Evolutionary conservation across 2,888 invertebrate species (phyloP), one percentile per base, ranked within the genome.

Genomic region (Pomacea canaliculata): DNA sequence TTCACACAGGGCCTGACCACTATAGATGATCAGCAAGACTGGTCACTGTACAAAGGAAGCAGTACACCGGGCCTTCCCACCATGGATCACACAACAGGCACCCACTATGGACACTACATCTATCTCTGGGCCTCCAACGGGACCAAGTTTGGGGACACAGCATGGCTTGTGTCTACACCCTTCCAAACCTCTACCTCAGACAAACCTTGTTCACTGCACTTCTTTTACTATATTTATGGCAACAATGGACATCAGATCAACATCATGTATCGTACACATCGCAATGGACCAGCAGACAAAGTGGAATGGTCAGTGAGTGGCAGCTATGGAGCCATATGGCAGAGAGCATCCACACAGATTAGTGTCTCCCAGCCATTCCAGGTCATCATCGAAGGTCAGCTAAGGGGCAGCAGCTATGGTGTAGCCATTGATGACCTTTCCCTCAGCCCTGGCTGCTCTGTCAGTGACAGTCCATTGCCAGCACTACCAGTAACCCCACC

Each of bases 381-480:
- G 80, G 79, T 90, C 10, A 85, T 88, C 49, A 85, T 90, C 60
- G 89, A 89, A 76, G 90, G 84, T 7, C 81, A 82, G 19, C 82
- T 85, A 51, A 89, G 87, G 23, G 84, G 84, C 71, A 83, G 83
- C 51, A 84, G 78, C 76, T 76, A 78, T 18, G 89, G 89, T 73
- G 84, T 90, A 59, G 88, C 89, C 51, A 85, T 90, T 74, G 90
- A 90, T 80, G 90, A 90, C 73, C 76, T 89, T 18, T 83, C 87
- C 48, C 85, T 89, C 67, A 86, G 88, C 3, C 85, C 86, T 46
- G 86, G 81, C 48, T 89, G 86, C 78, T 51, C 48, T 48, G 48
- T 9, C 19, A 56, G 27, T 48, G 1, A 8, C 19, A 23, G 27
- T 37, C 7, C 67, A 70, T 70, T 76, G 19, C 76, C 79, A 10